Evolutionary conservation across 2,113 vertebrate species (phyloP).

Genomic region (Megaceryle torquata): DNA sequence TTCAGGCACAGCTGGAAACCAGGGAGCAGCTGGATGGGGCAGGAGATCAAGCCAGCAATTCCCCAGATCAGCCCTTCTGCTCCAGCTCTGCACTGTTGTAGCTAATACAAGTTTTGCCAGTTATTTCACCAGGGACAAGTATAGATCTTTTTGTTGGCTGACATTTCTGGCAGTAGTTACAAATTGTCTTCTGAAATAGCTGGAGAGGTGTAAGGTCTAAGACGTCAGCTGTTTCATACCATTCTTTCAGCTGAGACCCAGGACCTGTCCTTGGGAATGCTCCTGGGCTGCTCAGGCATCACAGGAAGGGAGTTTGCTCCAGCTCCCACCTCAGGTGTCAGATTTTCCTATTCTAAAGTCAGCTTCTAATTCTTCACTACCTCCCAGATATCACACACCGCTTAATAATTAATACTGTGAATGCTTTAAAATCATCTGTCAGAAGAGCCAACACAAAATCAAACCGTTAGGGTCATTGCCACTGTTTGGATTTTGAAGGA

Average conservation of each 20-base stretch:
- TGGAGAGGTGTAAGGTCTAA: constrained; percentile 26
- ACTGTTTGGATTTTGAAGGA: neutral
- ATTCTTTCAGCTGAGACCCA: neutral
- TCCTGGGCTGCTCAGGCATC: neutral
- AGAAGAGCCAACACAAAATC: neutral
- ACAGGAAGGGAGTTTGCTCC: neutral
- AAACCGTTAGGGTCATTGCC: neutral
- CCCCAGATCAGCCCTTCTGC: neutral
- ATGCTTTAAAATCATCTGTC: neutral
- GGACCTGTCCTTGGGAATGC: neutral
- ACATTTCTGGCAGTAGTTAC: constrained; percentile 19
- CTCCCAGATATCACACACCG: neutral
- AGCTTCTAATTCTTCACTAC: neutral
- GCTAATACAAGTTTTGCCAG: neutral
- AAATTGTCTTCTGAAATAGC: constrained; percentile 40
- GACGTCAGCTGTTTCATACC: neutral
- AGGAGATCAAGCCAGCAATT: neutral
- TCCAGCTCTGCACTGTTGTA: neutral
- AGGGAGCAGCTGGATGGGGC: neutral
- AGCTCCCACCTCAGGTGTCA: neutral
- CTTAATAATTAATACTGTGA: constrained; percentile 19
- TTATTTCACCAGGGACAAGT: neutral
- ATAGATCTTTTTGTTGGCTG: neutral
- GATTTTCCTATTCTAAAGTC: neutral
- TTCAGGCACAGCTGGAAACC: neutral